phyloP scores from a whole-genome alignment of 2,888 invertebrate species.

The Netelia inedita region DNA sequence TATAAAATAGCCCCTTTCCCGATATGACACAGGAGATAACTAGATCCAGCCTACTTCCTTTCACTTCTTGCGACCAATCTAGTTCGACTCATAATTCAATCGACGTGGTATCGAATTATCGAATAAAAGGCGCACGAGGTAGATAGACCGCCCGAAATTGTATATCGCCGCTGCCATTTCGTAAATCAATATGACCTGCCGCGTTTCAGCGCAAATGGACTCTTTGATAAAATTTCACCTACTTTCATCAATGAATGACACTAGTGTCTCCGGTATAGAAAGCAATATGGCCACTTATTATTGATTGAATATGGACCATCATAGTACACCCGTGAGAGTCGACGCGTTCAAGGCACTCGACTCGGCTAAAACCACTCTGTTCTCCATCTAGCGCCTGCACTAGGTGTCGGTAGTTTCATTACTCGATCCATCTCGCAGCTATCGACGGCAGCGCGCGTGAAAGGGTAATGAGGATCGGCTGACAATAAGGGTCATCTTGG shows the following conservation, averaged over 20 bases:
- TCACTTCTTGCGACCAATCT: background rate
- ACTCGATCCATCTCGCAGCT: conserved; percentile 31
- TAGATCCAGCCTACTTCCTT: conserved; percentile 8
- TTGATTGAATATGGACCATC: conserved; percentile 48
- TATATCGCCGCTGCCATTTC: conserved; percentile 6
- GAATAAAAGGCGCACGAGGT: conserved; percentile 3
- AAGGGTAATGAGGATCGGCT: no score
- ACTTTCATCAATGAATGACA: conserved; percentile 56
- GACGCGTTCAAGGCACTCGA: conserved; percentile 38
- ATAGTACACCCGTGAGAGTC: conserved; percentile 36
- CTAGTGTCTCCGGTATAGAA: conserved; percentile 30
- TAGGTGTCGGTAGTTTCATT: conserved; percentile 28
- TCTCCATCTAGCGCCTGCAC: conserved; percentile 3
- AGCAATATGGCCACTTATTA: conserved; percentile 61
- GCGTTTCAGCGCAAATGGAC: conserved; percentile 58
- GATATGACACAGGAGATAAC: conserved; percentile 16
- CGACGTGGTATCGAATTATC: conserved; percentile 33
- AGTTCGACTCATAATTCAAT: conserved; percentile 38
- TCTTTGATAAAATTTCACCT: conserved; percentile 58
- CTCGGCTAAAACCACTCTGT: conserved; percentile 44
- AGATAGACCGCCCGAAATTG: conserved; percentile 4
- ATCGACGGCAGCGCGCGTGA: background rate
- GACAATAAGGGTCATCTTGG: background rate
- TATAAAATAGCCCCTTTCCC: background rate
- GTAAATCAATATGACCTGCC: conserved; percentile 50